These are phyloP conservation scores for Orgyia antiqua DNA, from an alignment of 2,888 invertebrate genomes.

Conservation along the genomic window DNA sequence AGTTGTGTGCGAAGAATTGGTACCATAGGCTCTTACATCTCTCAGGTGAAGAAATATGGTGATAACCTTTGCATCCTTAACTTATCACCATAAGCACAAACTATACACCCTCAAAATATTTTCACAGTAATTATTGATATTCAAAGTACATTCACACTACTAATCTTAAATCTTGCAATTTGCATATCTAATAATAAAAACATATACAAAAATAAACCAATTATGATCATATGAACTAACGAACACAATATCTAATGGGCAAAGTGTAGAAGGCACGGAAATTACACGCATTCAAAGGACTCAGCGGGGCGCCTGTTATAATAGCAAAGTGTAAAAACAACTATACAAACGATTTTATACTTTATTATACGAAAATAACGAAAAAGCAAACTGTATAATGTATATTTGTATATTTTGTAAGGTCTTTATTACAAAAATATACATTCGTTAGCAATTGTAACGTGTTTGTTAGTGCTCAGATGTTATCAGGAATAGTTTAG, in stretches of 20 bases:
- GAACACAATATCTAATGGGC: constrained; percentile 47
- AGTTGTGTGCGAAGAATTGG: too few relatives aligned
- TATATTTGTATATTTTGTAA: constrained; percentile 12
- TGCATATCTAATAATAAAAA: constrained; percentile 1
- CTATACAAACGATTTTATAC: constrained; percentile 7
- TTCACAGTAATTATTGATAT: too few relatives aligned
- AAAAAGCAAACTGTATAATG: neutral
- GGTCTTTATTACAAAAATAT: constrained; percentile 33
- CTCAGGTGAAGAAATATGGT: too few relatives aligned
- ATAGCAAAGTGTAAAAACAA: constrained; percentile 1
- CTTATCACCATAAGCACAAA: too few relatives aligned
- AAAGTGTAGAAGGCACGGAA: constrained; percentile 37
- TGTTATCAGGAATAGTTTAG: constrained; percentile 53
- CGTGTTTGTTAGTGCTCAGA: constrained; percentile 34
- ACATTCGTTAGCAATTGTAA: constrained; percentile 34
- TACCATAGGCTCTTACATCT: too few relatives aligned
- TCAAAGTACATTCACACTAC: too few relatives aligned
- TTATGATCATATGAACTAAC: constrained; percentile 32
- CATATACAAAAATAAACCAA: constrained; percentile 27
- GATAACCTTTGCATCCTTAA: too few relatives aligned
- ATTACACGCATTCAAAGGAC: constrained; percentile 54
- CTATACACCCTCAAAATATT: too few relatives aligned
- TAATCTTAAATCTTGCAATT: too few relatives aligned
- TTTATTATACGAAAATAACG: constrained; percentile 3
- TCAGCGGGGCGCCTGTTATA: constrained; percentile 55